Evolutionary conservation across 2,888 invertebrate species (phyloP), one percentile per base, ranked within the genome.

Genomic region (Sycophila texana): DNA sequence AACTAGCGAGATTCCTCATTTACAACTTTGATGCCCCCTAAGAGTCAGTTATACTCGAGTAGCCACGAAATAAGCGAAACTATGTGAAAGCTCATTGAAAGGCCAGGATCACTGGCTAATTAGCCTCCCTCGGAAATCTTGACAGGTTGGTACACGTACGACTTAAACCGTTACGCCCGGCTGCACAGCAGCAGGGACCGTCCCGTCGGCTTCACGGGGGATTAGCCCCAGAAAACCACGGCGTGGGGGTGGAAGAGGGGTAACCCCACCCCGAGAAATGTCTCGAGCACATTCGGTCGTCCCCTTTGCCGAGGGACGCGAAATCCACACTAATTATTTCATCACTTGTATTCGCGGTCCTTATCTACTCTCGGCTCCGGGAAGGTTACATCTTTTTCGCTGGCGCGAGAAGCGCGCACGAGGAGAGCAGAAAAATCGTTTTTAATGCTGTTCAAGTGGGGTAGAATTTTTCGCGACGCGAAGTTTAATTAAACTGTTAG

Each of bases 311-410:
- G 53, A 39, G 60, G 77, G 72, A 53, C 39, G 39, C 39, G 77
- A 72, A 77, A 72, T 77, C 47, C 61, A 14, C 51, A 39, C 66
- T 66, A 72, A 77, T 77, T 77, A 63, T 77, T 77, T 77, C 58
- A 66, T 72, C 66, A 66, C 72, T 71, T 71, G 20, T 16, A 0
- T 30, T 4, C 16, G 14, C 55, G 51, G 30, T 26, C 39, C 47
- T 61, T 22, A 49, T 74, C 51, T 65, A 4, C 4, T 10, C 10
- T 66, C n/a, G 4, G n/a, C 14, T 26, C 26, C 14, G 4, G 26
- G 61, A 10, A 18, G 10, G 12, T 61, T 61, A 10, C 30, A 16
- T 14, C 61, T 16, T 61, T n/a, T 30, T 5, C 30, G 4, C 26
- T 30, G 39, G 3, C 30, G 61, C 61, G 61, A 26, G 5, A 1